Percentiles rank a stretch among this genome's conserved stretches.
Evolutionary conservation across 2,113 vertebrate species (phyloP).

Genomic region (Xiphophorus couchianus): DNA sequence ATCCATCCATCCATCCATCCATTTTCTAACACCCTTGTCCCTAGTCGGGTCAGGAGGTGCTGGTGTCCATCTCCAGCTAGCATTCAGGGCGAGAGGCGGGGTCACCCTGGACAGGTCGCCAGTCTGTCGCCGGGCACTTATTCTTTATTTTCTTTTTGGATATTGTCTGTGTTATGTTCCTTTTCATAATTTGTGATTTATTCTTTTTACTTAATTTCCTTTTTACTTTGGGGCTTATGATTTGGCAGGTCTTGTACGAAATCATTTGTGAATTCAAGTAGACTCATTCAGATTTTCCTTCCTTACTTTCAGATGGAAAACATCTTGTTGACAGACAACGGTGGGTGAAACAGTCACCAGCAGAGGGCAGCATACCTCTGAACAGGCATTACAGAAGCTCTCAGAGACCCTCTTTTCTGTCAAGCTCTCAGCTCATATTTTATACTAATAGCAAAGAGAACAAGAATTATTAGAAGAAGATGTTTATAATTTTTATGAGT

Average conservation of each 20-base stretch:
- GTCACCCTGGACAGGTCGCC: too few species aligned
- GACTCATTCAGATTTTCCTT: conserved; percentile 3
- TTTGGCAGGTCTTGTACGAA: neutral
- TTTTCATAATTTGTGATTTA: neutral
- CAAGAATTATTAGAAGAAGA: too few species aligned
- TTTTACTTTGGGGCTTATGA: neutral
- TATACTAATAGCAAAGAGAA: neutral
- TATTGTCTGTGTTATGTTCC: neutral
- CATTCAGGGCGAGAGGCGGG: too few species aligned
- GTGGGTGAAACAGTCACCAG: conserved; percentile 76
- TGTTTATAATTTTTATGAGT: neutral
- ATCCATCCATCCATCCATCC: too few species aligned
- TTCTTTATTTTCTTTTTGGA: neutral
- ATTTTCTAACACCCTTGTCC: too few species aligned
- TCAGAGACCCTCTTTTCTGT: conserved; percentile 19
- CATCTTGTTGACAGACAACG: conserved; percentile 90
- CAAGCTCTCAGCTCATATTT: conserved; percentile 5
- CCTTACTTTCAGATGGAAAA: conserved; percentile 91
- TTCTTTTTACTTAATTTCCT: neutral
- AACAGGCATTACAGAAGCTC: conserved; percentile 16
- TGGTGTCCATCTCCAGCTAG: too few species aligned
- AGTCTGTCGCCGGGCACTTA: too few species aligned
- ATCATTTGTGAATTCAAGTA: neutral
- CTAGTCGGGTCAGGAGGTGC: too few species aligned
- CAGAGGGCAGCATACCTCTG: conserved; percentile 58